Evolutionary conservation across 2,797 vertebrate species (phyloP).

Genomic region (Pangasius sanitwongsei): DNA sequence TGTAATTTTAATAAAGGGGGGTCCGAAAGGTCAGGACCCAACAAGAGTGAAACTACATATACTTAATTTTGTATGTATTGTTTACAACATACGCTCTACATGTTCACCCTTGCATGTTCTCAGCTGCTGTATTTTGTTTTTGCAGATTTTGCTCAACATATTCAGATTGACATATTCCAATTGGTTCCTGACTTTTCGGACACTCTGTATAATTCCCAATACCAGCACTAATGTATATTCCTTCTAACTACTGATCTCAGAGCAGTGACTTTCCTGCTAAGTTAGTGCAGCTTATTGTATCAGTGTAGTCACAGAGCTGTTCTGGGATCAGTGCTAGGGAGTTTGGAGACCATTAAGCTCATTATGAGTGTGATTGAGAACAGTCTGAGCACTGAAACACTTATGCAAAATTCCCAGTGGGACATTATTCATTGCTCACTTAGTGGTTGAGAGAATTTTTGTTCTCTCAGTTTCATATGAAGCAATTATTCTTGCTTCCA

Average conservation of each 20-base stretch:
- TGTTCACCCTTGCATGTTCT: neutral
- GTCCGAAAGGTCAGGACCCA: neutral
- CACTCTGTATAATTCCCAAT: neutral
- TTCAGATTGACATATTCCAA: neutral
- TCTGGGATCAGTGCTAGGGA: slow-evolving; percentile 29
- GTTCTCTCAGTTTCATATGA: slow-evolving; percentile 12
- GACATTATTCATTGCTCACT: slow-evolving; percentile 28
- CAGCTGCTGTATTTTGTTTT: neutral
- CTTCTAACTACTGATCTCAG: neutral
- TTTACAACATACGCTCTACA: neutral
- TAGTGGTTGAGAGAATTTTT: slow-evolving; percentile 19
- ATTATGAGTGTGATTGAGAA: slow-evolving; percentile 27
- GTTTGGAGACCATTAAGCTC: slow-evolving; percentile 22
- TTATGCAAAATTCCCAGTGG: slow-evolving; percentile 3
- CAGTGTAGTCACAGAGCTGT: slow-evolving; percentile 6
- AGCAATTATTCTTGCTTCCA: neutral
- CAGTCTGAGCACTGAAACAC: slow-evolving; percentile 17
- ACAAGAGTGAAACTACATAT: neutral
- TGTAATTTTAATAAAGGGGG: neutral
- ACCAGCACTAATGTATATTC: neutral
- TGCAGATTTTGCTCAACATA: neutral
- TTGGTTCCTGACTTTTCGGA: neutral
- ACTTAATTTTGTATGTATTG: neutral
- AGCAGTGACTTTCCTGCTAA: neutral
- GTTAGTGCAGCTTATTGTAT: neutral